phyloP scores from a whole-genome alignment of 2,113 vertebrate genomes.

The Platanista minor region DNA sequence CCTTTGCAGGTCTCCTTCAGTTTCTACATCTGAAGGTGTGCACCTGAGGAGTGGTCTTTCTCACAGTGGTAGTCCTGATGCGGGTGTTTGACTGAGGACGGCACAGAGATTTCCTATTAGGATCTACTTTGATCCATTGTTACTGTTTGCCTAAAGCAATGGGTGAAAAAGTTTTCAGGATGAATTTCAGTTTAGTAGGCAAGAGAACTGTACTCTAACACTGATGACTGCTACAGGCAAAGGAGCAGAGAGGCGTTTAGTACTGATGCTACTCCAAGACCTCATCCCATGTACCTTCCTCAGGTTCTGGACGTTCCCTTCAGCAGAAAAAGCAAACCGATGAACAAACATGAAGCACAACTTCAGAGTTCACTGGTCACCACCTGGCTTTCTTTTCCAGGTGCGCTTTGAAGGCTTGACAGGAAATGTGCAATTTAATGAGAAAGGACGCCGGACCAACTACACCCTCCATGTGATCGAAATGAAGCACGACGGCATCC shows the following conservation, averaged over 20 bases:
- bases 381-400: conserved; percentile 76
- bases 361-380: neutral
- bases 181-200: neutral
- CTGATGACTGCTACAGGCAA: neutral
- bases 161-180: neutral
- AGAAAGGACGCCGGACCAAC: conserved; percentile 96
- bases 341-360: neutral
- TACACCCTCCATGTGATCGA: conserved; percentile 96
- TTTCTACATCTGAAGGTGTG: neutral
- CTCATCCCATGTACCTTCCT: neutral
- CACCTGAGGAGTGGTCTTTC: neutral
- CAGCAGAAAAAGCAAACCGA: neutral
- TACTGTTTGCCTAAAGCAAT: neutral
- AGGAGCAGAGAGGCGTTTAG: neutral
- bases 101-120: neutral
- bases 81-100: neutral
- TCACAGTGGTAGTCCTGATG: neutral
- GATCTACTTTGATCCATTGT: neutral
- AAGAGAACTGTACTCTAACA: neutral
- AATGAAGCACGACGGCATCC: conserved; percentile 92
- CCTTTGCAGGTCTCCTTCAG: neutral
- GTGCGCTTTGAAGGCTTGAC: conserved; percentile 95
- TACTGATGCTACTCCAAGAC: neutral
- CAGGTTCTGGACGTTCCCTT: neutral
- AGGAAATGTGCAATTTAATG: conserved; percentile 98